Base-by-base conservation (phyloP, 2,797 vertebrate species). In the Poeciliopsis infans region DNA sequence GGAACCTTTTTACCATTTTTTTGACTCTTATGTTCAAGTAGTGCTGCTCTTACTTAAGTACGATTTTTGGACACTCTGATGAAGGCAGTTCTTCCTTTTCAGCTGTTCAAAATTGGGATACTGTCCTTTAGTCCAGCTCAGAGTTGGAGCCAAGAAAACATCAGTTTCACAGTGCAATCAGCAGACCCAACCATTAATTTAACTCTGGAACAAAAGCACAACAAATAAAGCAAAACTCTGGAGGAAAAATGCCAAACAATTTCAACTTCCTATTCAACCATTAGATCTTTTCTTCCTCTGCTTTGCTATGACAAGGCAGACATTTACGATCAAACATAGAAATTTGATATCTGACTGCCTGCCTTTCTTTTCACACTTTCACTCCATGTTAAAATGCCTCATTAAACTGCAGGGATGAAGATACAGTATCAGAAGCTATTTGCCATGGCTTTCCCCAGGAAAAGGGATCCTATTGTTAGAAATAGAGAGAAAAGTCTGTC, bases 341-440 rank as follows among this genome's bases (percentile, higher is more conserved):
- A 83, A 85, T 84, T 86, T 83, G 83, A 83, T 82, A 81, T 83
- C 86, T 79, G 80, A 85, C 84, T 86, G 79, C 82, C 80, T 88
- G 87, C 83, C 46, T 76, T 80, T 20, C 74, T 69, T 80, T 85
- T 85, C 79, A 82, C 71, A 83, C 49, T 43, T 69, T 45, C 66
- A 45, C 18, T 7, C 84, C 82, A 74, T 79, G 68, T 78, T 93
- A 83, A 93, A 95, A 94, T 91, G 84, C 92, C 92, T 94, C 91
- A 94, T 93, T 94, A 94, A 93, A 92, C 89, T 88, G 72, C 82
- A 83, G 77, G 89, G 87, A 85, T 89, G 79, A 76, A 89, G 89
- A 93, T 93, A 90, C 83, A 84, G 85, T 88, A 94, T 95, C 93
- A 91, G 80, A 93, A 81, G 85, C 87, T 92, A 94, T 94, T 95